Base-by-base conservation (phyloP, 2,797 vertebrate genomes). In the Sebastolobus altivelis region DNA sequence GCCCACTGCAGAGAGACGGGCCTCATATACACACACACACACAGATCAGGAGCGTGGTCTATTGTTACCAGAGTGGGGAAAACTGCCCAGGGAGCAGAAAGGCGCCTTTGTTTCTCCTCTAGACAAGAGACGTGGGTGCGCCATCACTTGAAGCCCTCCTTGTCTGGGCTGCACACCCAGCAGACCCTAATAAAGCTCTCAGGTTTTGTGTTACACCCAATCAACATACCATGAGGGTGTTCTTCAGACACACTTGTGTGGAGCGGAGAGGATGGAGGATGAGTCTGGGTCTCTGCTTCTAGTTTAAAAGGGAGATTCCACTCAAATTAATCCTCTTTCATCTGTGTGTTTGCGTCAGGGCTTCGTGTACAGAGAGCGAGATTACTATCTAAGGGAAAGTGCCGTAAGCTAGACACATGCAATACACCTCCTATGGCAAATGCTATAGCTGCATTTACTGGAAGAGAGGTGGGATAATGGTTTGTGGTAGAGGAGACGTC, bases 121-220 rank as follows among this genome's bases (percentile, higher is more conserved):
- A 89, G 90, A 91, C 91, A 61, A 85, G 79, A 91, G 79, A 84
- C 40, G 58, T 84, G 85, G 85, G 77, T 81, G 83, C 60, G 61
- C 82, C 88, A 82, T 89, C 87, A 88, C 89, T 93, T 86, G 80
- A 91, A 92, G 72, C 66, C 37, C 87, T 90, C 81, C 83, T 86
- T 22, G 87, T 92, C 89, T 88, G 49, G 79, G 38, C 83, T 76
- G 71, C 79, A 38, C 88, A 86, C 76, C 84, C 81, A 85, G 79
- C 86, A 88, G 85, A 69, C 82, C 82, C 86, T 83, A 86, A 87
- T 87, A 88, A 91, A 92, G 74, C 83, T 80, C 83, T 87, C 66
- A 22, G 83, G 87, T 91, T 92, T 90, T 90, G 87, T 74, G 71
- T 90, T 87, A 79, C 84, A n/a, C 38, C 82, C 89, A 90, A 90